phyloP scores from a whole-genome alignment of 2,888 invertebrate species.

The Sphinx pinastri region DNA sequence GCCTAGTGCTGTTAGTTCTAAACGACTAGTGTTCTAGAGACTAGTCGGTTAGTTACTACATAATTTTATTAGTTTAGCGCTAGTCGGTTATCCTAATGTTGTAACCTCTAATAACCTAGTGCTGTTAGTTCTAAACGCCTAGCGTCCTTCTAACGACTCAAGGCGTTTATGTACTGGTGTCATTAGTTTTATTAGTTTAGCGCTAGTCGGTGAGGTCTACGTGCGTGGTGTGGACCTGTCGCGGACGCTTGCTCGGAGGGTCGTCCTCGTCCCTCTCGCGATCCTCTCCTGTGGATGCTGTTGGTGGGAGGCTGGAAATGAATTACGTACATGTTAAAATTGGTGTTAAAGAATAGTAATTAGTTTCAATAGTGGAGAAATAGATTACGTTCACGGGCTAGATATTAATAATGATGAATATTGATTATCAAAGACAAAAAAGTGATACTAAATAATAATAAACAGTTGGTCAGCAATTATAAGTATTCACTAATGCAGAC shows the following conservation, averaged over 20 bases:
- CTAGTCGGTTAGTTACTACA: too few relatives aligned
- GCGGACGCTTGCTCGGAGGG: conserved; percentile 76
- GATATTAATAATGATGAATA: too few relatives aligned
- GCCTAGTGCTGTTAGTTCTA: neutral
- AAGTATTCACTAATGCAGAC: too few relatives aligned
- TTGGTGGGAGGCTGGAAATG: conserved; percentile 65
- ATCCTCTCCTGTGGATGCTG: conserved; percentile 63
- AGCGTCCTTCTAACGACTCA: neutral
- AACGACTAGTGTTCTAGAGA: too few relatives aligned
- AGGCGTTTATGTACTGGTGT: neutral
- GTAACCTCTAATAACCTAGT: neutral
- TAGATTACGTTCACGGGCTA: too few relatives aligned
- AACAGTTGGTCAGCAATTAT: too few relatives aligned
- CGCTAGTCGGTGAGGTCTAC: conserved; percentile 75
- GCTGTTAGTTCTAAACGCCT: neutral
- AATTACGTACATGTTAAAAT: too few relatives aligned
- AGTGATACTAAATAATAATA: too few relatives aligned
- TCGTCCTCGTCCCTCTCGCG: conserved; percentile 69
- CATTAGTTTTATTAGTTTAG: conserved; percentile 28
- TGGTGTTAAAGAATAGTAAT: too few relatives aligned
- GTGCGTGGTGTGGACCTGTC: conserved; percentile 75
- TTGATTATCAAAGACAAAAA: too few relatives aligned
- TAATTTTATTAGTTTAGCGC: conserved; percentile 32
- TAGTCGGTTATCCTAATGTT: conserved; percentile 51
- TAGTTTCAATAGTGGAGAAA: too few relatives aligned